Evolutionary conservation across 2,888 invertebrate species (phyloP), one percentile per base, ranked within the genome.

Genomic region (Heteromyza rotundicornis): DNA sequence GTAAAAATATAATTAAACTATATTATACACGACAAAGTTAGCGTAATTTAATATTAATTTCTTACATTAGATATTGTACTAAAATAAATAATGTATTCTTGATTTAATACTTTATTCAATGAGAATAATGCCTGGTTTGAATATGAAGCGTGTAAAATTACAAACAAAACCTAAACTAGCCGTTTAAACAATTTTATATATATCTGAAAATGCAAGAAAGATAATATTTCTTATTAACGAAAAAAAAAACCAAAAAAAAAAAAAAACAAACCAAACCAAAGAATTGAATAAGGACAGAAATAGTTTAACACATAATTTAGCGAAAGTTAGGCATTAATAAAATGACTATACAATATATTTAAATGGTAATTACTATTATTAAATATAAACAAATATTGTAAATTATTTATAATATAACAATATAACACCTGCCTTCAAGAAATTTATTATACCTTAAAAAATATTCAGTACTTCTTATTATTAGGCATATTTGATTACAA

Each of bases 361-460:
- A 57, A 54, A 47, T 47, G 47, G 47, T 47, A 47, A 47, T 47
- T 47, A 47, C 19, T 47, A 47, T 19, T 17, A 50, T 17, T 53
- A 51, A 58, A 36, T 44, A 63, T 40, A 52, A 68, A 68, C 68
- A 68, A 68, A 57, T 66, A 74, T 72, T 72, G 75, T 74, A 77
- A 71, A 74, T 74, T 76, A 77, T 77, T 73, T 77, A 78, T 73
- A 74, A 76, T 70, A 74, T 68, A 72, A 75, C 68, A 76, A 77
- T 74, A 77, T 76, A 76, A 78, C 72, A 78, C 79, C 78, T 78
- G 78, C 78, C 78, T 78, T 78, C 79, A 75, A 77, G 72, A 75
- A 77, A 76, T 75, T 77, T 73, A 75, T 73, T 75, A 74, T 77
- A 78, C 67, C 65, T 67, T 66, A 68, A 76, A 70, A 72, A 73